Conservation (phyloP, 2,113 vertebrate genomes). For the Petroica traversi region DNA sequence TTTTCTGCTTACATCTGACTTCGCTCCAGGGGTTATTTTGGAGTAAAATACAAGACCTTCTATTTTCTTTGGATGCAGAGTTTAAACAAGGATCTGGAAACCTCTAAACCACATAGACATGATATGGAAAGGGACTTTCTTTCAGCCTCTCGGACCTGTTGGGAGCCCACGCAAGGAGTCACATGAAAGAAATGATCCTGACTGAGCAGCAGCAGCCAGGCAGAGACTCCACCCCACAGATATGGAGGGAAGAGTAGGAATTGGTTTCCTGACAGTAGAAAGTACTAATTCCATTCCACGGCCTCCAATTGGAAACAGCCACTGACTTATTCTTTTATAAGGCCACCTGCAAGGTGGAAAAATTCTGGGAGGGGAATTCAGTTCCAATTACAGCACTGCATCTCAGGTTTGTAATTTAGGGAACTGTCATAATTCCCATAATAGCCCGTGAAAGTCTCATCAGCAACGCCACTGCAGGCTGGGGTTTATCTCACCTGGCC, state of each 20-base stretch:
- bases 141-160: neutral
- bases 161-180: neutral
- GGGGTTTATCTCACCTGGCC: neutral
- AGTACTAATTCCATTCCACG: neutral
- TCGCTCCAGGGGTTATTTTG: neutral
- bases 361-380: neutral
- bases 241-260: neutral
- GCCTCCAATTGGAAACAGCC: neutral
- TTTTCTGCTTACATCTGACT: neutral
- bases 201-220: fast-evolving
- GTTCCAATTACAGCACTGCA: neutral
- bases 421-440: neutral
- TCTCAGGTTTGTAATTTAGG: neutral
- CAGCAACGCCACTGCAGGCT: neutral
- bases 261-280: neutral
- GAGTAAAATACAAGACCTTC: neutral
- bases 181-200: neutral
- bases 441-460: neutral
- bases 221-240: neutral
- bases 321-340: neutral
- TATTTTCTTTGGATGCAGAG: neutral
- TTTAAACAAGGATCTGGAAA: neutral
- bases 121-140: neutral
- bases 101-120: neutral
- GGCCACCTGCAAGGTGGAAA: neutral